Evolutionary conservation across 1,140 invertebrate species (phyloP).

Genomic region (Paraescarpia echinospica): DNA sequence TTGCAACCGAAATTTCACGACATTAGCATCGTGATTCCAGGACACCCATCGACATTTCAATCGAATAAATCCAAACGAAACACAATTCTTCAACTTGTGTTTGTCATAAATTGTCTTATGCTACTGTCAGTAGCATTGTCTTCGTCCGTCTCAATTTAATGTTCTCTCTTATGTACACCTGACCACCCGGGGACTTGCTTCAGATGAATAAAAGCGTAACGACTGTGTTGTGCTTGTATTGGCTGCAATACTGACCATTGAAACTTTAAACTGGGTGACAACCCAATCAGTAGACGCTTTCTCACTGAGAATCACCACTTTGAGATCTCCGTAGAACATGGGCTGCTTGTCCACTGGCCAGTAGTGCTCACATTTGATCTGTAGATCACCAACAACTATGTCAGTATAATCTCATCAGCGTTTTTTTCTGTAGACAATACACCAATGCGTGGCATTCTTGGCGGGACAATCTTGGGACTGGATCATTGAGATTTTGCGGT

Average conservation of each 20-base stretch:
- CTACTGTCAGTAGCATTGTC: no score
- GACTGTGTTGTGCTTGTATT: background rate
- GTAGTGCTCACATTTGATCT: conserved; percentile 25
- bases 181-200: conserved; percentile 7
- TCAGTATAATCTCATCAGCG: background rate
- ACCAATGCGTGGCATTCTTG: no score
- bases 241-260: conserved; percentile 65
- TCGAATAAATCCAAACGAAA: no score
- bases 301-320: conserved; percentile 64
- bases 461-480: no score
- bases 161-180: background rate
- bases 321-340: conserved; percentile 26
- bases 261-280: conserved; percentile 89
- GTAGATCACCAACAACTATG: background rate
- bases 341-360: conserved; percentile 26
- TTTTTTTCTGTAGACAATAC: no score
- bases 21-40: no score
- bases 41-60: no score
- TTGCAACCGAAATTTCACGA: no score
- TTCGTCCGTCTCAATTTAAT: no score
- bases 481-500: no score
- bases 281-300: conserved; percentile 93
- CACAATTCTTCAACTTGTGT: background rate
- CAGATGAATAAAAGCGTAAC: background rate
- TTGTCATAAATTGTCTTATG: background rate